These are phyloP conservation scores for Sprattus sprattus DNA, from an alignment of 2,113 vertebrate species.

Conservation along the genomic window DNA sequence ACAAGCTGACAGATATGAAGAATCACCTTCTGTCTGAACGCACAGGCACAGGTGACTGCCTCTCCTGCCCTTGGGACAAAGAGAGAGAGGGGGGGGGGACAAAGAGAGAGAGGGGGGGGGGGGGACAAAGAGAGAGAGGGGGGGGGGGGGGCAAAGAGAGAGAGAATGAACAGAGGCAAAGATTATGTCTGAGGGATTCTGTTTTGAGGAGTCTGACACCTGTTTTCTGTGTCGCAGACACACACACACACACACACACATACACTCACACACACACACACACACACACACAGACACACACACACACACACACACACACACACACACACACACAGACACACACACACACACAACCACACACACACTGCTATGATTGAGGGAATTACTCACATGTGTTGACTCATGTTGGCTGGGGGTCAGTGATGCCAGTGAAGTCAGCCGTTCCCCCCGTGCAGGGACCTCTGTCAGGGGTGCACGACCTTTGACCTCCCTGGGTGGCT, in stretches of 20 bases:
- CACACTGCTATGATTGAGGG: conserved; percentile 13
- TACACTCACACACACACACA: background rate
- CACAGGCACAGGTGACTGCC: conserved; percentile 24
- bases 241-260: background rate
- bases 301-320: background rate
- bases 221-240: conserved; percentile 14
- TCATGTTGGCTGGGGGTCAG: background rate
- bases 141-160: background rate
- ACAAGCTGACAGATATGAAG: conserved; percentile 44
- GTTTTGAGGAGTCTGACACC: conserved; percentile 25
- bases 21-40: conserved; percentile 44
- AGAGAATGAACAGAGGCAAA: background rate
- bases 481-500: background rate
- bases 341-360: background rate
- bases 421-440: conserved; percentile 6
- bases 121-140: background rate
- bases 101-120: background rate
- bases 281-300: background rate
- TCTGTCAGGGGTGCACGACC: background rate
- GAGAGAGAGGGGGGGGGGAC: conserved; percentile 1
- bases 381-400: conserved; percentile 17
- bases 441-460: background rate
- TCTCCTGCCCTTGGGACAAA: background rate
- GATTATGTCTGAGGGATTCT: conserved; percentile 12
- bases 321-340: background rate